Conservation (phyloP, 2,888 invertebrate genomes). For the Andrena marginata region DNA sequence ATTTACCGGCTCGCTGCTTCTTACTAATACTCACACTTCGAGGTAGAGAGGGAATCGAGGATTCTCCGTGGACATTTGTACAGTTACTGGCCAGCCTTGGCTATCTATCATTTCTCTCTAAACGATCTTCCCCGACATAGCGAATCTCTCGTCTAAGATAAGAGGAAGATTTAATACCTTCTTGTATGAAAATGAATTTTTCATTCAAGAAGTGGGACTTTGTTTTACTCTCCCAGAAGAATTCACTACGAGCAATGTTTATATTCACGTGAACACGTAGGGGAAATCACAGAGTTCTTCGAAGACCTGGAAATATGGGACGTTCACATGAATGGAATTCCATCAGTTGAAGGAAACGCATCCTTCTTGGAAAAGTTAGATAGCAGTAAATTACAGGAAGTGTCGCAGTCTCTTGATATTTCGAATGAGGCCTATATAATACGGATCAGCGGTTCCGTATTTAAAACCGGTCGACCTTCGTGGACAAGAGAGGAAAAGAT, state of each 20-base stretch:
- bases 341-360: not conserved
- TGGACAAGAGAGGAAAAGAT: slow-evolving; percentile 33
- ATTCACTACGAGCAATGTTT: not conserved
- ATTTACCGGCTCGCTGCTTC: not conserved
- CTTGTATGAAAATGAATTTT: no score
- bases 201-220: no score
- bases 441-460: slow-evolving; percentile 58
- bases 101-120: no score
- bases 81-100: no score
- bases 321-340: not conserved
- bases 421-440: slow-evolving; percentile 48
- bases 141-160: no score
- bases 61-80: not conserved
- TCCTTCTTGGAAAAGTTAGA: slow-evolving; percentile 12
- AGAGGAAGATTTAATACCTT: no score
- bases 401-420: slow-evolving; percentile 47
- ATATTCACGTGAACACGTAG: not conserved
- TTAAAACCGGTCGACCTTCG: slow-evolving; percentile 68
- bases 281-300: not conserved
- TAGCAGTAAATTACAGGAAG: slow-evolving; percentile 55
- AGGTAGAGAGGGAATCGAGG: not conserved
- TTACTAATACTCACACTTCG: not conserved
- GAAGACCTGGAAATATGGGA: not conserved
- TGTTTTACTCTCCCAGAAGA: not conserved
- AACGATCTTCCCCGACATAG: no score